These are phyloP conservation scores for Hemichromis elongatus DNA, from an alignment of 2,113 vertebrate species.

Conservation along the genomic window DNA sequence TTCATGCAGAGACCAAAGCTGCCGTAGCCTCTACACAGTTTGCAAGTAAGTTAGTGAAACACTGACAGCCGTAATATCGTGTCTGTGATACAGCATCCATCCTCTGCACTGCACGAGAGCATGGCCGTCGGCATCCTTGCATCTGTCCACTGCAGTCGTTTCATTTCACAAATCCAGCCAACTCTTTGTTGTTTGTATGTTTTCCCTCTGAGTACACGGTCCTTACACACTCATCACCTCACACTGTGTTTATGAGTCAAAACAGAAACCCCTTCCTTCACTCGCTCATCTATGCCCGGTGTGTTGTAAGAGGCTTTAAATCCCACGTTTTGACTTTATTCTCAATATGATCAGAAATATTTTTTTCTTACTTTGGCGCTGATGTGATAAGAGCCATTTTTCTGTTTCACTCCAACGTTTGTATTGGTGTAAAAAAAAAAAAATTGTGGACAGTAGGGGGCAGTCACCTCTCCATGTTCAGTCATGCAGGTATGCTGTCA, in stretches of 20 bases:
- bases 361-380: too few relatives aligned
- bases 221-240: too few relatives aligned
- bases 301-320: too few relatives aligned
- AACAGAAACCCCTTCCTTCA: too few relatives aligned
- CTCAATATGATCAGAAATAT: too few relatives aligned
- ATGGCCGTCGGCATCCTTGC: not conserved
- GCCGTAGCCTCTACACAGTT: not conserved
- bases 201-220: not conserved
- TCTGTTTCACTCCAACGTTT: not conserved
- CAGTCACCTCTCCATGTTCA: too few relatives aligned
- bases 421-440: not conserved
- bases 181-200: not conserved
- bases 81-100: not conserved
- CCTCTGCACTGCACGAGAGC: not conserved
- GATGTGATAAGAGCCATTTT: too few relatives aligned
- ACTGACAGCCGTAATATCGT: not conserved
- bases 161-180: not conserved
- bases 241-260: too few relatives aligned
- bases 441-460: too few relatives aligned
- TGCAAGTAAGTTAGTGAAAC: not conserved
- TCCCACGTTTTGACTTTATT: too few relatives aligned
- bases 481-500: too few relatives aligned
- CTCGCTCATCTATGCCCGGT: too few relatives aligned
- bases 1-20: not conserved
- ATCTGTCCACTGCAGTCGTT: not conserved